These are phyloP conservation scores for Triplophysa rosa DNA, from an alignment of 2,113 vertebrate species.

Conservation along the genomic window DNA sequence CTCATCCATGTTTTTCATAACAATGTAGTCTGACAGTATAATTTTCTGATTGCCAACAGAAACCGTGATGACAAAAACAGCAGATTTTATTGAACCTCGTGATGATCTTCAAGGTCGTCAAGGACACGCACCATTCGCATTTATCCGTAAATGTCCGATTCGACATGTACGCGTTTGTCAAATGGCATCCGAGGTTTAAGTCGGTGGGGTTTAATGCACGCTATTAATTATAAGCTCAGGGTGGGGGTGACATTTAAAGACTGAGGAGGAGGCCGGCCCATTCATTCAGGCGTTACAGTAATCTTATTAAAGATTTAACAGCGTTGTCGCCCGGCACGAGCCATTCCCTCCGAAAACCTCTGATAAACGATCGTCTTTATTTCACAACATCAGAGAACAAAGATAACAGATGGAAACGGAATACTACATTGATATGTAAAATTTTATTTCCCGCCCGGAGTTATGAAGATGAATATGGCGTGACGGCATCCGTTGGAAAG, in stretches of 20 bases:
- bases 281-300: slow-evolving; percentile 36
- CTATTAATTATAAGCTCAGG: slow-evolving; percentile 47
- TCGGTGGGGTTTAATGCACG: slow-evolving; percentile 28
- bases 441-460: neutral
- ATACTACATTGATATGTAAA: neutral
- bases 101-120: slow-evolving; percentile 11
- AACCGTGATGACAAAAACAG: neutral
- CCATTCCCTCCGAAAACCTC: slow-evolving; percentile 17
- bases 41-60: neutral
- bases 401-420: slow-evolving; percentile 15
- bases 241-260: slow-evolving; percentile 45
- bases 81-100: neutral
- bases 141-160: neutral
- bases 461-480: neutral
- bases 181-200: slow-evolving; percentile 26
- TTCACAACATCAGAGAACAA: slow-evolving; percentile 29
- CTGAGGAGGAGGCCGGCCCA: neutral
- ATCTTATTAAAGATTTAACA: slow-evolving; percentile 46
- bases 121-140: slow-evolving; percentile 15
- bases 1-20: no score
- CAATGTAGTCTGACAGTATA: no score
- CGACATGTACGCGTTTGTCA: slow-evolving; percentile 22
- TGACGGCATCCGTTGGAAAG: neutral
- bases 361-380: slow-evolving; percentile 17
- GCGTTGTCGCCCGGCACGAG: slow-evolving; percentile 1